Evolutionary conservation across 2,888 invertebrate genomes (phyloP).

Genomic region (Mesoligia furuncula): DNA sequence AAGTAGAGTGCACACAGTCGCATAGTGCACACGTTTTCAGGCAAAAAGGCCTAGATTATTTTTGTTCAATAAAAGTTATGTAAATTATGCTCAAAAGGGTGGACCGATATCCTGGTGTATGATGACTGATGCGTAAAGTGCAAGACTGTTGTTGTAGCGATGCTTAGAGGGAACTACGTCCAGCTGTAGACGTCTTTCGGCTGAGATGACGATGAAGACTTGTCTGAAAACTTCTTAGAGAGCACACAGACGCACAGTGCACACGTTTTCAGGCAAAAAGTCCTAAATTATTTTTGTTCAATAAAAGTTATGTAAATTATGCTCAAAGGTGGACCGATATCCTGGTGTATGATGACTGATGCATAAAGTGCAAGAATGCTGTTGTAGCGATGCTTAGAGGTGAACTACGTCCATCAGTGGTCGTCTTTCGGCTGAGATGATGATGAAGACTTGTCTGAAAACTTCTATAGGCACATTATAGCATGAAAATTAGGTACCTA

Average conservation of each 20-base stretch:
- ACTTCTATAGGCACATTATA: background rate
- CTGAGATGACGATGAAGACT: background rate
- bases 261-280: background rate
- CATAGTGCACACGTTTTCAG: slow-evolving; percentile 9
- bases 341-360: background rate
- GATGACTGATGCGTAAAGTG: background rate
- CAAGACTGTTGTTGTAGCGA: background rate
- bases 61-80: background rate
- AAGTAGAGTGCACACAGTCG: slow-evolving; percentile 25
- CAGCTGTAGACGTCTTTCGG: background rate
- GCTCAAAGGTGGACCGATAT: background rate
- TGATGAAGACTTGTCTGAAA: background rate
- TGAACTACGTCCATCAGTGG: background rate
- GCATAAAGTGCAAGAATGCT: background rate
- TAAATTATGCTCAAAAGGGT: background rate
- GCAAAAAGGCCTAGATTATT: slow-evolving; percentile 11
- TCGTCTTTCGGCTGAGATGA: background rate
- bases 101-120: background rate
- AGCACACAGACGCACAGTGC: slow-evolving; percentile 32
- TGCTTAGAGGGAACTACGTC: background rate
- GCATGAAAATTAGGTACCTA: background rate
- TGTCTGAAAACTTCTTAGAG: background rate
- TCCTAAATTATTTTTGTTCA: background rate
- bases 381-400: background rate
- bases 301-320: background rate